Evolutionary conservation across 2,797 vertebrate genomes (phyloP).

Genomic region (Pteropus rufus): DNA sequence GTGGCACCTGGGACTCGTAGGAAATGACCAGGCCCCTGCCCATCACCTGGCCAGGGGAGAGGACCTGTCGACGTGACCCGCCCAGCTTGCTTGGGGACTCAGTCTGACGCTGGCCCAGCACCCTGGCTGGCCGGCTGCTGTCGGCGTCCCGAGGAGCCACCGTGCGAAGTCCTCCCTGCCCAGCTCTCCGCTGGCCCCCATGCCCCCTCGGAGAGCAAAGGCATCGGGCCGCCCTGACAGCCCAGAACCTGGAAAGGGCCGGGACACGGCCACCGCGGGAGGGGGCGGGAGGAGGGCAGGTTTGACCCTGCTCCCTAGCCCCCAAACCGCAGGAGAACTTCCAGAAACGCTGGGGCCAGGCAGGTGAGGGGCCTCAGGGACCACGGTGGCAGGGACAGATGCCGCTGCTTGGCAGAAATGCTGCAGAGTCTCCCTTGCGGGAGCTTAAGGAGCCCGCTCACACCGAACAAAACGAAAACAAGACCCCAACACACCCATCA

Average conservation of each 20-base stretch:
- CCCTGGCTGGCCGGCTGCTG: too few relatives aligned
- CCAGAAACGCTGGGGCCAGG: background rate
- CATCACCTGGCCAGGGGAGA: too few relatives aligned
- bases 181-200: accelerated
- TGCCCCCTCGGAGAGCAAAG: accelerated
- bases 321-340: accelerated
- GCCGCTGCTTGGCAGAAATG: accelerated
- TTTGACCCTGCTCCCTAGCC: too few relatives aligned
- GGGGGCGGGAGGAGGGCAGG: background rate
- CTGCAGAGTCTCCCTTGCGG: accelerated
- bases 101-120: too few relatives aligned
- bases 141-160: too few relatives aligned
- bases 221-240: background rate
- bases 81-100: too few relatives aligned
- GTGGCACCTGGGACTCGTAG: too few relatives aligned
- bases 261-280: accelerated
- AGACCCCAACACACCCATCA: too few relatives aligned
- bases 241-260: accelerated
- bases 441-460: background rate
- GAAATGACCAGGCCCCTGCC: too few relatives aligned
- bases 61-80: too few relatives aligned
- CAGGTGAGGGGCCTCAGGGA: accelerated
- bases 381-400: accelerated
- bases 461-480: background rate
- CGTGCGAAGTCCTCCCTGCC: too few relatives aligned